These are phyloP conservation scores for Caerostris darwini DNA, from an alignment of 1,140 invertebrate species.

Conservation along the genomic window DNA sequence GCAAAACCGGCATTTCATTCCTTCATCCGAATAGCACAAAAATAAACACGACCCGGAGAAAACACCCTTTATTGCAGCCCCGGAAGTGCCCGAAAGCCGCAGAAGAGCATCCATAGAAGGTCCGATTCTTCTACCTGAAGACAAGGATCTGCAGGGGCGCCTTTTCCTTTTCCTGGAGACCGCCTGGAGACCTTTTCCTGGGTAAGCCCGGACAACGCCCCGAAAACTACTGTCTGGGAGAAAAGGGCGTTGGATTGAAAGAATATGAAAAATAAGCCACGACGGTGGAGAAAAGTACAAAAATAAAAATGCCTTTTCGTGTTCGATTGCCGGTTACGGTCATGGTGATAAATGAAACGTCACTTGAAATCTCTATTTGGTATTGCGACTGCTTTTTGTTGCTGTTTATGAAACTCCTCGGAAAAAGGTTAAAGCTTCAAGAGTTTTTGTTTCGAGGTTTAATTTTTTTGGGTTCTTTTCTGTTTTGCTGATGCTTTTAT, in stretches of 20 bases:
- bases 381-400: neutral
- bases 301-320: neutral
- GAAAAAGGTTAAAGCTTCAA: neutral
- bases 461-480: no score
- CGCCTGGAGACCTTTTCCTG: neutral
- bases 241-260: neutral
- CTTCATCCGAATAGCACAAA: no score
- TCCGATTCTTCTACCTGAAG: neutral
- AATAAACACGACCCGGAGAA: no score
- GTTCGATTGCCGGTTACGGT: neutral
- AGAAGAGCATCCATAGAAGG: neutral
- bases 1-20: no score
- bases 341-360: constrained; percentile 3
- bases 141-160: neutral
- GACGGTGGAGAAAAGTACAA: neutral
- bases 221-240: constrained; percentile 1
- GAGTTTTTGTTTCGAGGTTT: neutral
- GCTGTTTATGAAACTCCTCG: neutral
- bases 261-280: neutral
- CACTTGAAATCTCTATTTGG: neutral
- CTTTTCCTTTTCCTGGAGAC: neutral
- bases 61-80: neutral
- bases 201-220: constrained; percentile 13
- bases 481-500: no score
- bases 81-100: neutral